Conservation (phyloP, 1,140 invertebrate species). For the Lepidotrigona ventralis region DNA sequence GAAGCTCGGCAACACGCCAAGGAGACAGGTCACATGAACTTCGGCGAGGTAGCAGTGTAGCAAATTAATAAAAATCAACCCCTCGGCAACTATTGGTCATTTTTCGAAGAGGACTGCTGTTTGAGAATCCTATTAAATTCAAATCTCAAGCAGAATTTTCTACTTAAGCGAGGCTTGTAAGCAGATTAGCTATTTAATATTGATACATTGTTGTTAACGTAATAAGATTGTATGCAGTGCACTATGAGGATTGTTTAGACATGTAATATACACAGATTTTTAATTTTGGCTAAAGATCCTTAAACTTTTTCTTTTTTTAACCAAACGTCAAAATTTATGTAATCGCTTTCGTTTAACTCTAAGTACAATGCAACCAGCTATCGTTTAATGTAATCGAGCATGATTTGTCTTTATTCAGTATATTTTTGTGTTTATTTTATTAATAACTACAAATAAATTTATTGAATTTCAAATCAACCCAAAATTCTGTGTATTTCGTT, state of each 20-base stretch:
- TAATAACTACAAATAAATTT: not conserved
- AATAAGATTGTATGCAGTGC: slow-evolving; percentile 32
- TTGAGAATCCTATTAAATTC: slow-evolving; percentile 17
- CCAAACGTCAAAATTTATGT: not conserved
- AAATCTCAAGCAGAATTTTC: slow-evolving; percentile 40
- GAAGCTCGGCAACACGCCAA: slow-evolving; percentile 93
- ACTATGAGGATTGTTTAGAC: slow-evolving; percentile 52
- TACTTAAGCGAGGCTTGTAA: slow-evolving; percentile 32
- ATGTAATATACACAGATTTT: slow-evolving; percentile 57
- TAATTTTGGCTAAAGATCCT: slow-evolving; percentile 52
- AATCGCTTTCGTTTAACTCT: not conserved
- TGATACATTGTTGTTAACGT: slow-evolving; percentile 36
- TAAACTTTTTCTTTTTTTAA: not conserved
- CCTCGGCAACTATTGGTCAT: slow-evolving; percentile 11
- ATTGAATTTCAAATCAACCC: not conserved
- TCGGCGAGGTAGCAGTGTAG: slow-evolving; percentile 86
- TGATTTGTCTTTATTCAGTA: not conserved
- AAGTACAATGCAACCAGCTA: not conserved
- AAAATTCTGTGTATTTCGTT: not conserved
- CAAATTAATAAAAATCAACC: slow-evolving; percentile 20
- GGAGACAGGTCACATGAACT: slow-evolving; percentile 91
- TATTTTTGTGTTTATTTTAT: not conserved
- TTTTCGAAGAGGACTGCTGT: not conserved
- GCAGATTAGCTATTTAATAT: slow-evolving; percentile 29
- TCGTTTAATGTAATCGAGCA: not conserved